Base-by-base conservation (phyloP, 2,113 vertebrate species). In the Chaenocephalus aceratus region DNA sequence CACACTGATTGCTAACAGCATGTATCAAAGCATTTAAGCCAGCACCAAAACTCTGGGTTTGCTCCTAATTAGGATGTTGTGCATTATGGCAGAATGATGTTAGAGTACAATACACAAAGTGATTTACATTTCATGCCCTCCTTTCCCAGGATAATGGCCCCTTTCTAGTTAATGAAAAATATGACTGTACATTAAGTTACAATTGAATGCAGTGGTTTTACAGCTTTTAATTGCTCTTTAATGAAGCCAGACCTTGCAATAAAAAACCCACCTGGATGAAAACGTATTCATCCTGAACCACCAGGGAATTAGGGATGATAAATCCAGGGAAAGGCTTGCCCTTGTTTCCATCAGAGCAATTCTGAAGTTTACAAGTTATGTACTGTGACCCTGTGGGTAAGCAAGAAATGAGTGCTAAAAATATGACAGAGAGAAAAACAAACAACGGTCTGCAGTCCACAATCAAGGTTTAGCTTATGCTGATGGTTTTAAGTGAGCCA, bases 281-380 rank as follows among this genome's bases (percentile, higher is more conserved):
- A 87, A 97, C 97, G 52, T 98, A 98, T 89, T 97, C 96, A 88
- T 98, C 97, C 92, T 98, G 97, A 85, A 98, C 97, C 59, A 98
- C 97, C 90, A 98, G 88, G 86, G 97, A 97, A 81, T 98, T 96
- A 5, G 96, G 96, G 92, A 97, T 95, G 86, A 98, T 97, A 91
- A 96, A 96, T 88, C 97, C 97, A 7, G 96, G 96, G 86, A 98
- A 98, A 58, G 96, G 96, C 75, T 95, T 97, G 88, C 93, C 95
- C 89, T 94, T 96, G 92, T 95, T 94, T 85, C 95, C 94, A 79
- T 97, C 97, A 0, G 97, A 96, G 93, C 97, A 98, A 82, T 98
- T 98, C 89, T 97, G 96, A 96, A 98, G 97, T 84, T 95, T 96
- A 86, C 97, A 98, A 57, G 96, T 97, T 82, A 98, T 93, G 86